These are phyloP conservation scores for Mungos mungo DNA, from an alignment of 2,113 vertebrate genomes.

Conservation along the genomic window DNA sequence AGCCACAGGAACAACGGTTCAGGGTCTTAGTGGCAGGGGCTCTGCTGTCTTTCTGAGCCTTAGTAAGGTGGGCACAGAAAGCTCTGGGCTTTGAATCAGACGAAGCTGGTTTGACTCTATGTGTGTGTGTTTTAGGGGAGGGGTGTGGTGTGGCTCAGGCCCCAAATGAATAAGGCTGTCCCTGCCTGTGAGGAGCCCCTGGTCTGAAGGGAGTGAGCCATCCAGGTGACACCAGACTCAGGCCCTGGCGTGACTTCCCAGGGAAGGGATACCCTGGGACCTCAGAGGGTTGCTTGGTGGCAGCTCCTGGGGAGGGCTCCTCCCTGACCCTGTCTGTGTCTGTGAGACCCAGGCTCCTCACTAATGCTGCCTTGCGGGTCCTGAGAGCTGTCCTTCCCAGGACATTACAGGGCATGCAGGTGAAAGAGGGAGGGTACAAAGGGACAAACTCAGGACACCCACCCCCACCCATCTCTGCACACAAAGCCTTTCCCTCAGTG, in stretches of 20 bases:
- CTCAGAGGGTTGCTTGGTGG: not conserved
- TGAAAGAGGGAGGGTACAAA: not conserved
- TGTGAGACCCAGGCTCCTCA: no score
- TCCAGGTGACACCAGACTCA: not conserved
- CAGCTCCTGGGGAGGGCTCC: not conserved
- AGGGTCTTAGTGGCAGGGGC: not conserved
- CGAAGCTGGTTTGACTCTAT: no score
- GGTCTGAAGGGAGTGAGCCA: not conserved
- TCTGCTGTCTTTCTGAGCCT: not conserved
- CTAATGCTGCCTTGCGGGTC: rapidly evolving
- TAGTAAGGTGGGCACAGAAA: not conserved
- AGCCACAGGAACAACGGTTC: no score
- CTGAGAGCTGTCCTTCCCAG: not conserved
- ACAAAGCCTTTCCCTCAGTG: not conserved
- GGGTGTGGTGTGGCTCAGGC: not conserved
- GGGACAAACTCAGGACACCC: not conserved
- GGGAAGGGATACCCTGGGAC: not conserved
- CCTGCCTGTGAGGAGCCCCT: not conserved
- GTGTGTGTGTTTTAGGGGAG: not conserved
- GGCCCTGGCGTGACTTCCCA: not conserved
- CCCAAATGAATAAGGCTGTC: not conserved
- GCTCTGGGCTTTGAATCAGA: not conserved
- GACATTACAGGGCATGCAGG: not conserved
- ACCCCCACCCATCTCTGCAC: rapidly evolving
- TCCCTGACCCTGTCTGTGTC: not conserved